Evolutionary conservation across 2,888 invertebrate species (phyloP), one percentile per base, ranked within the genome.

Genomic region (Sphaerophoria rueppellii): DNA sequence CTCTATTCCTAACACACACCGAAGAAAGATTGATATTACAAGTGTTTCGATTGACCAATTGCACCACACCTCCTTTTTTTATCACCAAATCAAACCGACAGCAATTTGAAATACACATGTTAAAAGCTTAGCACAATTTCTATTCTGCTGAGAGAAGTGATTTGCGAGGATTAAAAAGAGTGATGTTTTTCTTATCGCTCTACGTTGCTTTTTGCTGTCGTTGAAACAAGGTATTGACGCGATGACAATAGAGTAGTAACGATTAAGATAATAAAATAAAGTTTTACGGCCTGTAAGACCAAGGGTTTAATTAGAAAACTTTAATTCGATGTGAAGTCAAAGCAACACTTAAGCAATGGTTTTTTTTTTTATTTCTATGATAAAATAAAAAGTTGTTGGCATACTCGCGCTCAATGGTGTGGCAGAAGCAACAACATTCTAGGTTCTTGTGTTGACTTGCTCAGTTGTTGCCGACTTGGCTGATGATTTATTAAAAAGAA

Each of bases 221-320:
- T 24, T 24, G 24, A 24, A 24, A 24, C 24, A 24, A 24, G 24
- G 24, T 24, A 24, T 2, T 24, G 24, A 24, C 24, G 24, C 24
- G 24, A 24, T 24, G 24, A 40, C 40, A 40, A 6, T 7, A 40
- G 9, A 43, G 43, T 43, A 4, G 12, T 11, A 43, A 43, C 43
- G 11, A 9, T 74, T 69, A 79, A 76, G 74, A 74, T 74, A 57
- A 43, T 43, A n/a, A 40, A 40, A 72, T 73, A 57, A 80, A 70
- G 67, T 72, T 87, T 87, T 87, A 87, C 86, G 87, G 85, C 82
- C 80, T 87, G 82, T 82, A 86, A 87, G 86, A 85, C 82, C 78
- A 86, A 86, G 87, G 85, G 87, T 87, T 87, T 87, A 87, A 87
- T 87, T 87, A 85, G 81, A 61, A 86, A 87, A 87, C 87, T 87